Conservation (phyloP, 2,888 invertebrate genomes). For the Unio delphinus region DNA sequence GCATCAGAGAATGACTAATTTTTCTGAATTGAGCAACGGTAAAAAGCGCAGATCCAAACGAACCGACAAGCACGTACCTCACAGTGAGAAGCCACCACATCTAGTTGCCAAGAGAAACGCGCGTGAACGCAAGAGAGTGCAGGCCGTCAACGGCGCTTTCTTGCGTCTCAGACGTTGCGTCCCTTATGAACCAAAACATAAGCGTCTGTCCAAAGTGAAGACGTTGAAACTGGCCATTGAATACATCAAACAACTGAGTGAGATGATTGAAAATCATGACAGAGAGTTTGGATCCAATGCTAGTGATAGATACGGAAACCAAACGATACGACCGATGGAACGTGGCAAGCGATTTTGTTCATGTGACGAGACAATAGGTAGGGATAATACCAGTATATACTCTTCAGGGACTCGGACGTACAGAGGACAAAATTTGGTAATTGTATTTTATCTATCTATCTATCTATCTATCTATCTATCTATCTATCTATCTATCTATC, state of each 20-base stretch:
- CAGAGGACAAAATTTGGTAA: too few relatives aligned
- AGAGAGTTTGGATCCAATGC: slow-evolving; percentile 18
- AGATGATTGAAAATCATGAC: slow-evolving; percentile 69
- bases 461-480: too few relatives aligned
- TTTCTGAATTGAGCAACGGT: neutral
- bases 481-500: too few relatives aligned
- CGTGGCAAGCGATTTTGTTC: too few relatives aligned
- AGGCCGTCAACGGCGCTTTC: slow-evolving; percentile 79
- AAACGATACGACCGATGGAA: too few relatives aligned
- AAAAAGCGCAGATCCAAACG: slow-evolving; percentile 33
- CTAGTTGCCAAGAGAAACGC: slow-evolving; percentile 78
- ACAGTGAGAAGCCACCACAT: slow-evolving; percentile 76
- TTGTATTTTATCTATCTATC: too few relatives aligned
- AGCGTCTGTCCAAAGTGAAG: slow-evolving; percentile 77
- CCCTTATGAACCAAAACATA: slow-evolving; percentile 74
- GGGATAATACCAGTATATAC: too few relatives aligned
- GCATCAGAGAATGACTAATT: too few relatives aligned
- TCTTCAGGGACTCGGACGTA: too few relatives aligned
- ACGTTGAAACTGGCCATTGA: slow-evolving; percentile 77
- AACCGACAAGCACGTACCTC: slow-evolving; percentile 67
- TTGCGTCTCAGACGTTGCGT: slow-evolving; percentile 76
- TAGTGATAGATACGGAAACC: too few relatives aligned
- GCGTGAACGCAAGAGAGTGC: slow-evolving; percentile 78
- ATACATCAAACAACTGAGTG: slow-evolving; percentile 76
- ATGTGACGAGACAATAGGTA: too few relatives aligned